phyloP scores from a whole-genome alignment of 2,113 vertebrate genomes.

The Progne subis region DNA sequence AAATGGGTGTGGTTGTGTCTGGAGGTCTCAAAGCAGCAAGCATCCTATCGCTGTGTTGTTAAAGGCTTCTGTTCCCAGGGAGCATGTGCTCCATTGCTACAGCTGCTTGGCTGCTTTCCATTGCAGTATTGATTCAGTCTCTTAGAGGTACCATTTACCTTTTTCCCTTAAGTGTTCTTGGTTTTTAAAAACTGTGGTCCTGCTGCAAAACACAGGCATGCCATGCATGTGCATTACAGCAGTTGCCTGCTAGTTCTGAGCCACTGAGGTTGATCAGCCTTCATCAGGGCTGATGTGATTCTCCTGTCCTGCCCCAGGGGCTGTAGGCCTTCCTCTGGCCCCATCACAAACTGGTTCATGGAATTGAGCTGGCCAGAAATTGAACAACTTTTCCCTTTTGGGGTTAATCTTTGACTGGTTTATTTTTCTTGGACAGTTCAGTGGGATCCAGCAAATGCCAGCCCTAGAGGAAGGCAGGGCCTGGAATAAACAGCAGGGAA shows the following conservation, averaged over 20 bases:
- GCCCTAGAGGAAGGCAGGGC: background rate
- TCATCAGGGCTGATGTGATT: background rate
- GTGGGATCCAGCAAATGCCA: background rate
- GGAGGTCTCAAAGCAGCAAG: background rate
- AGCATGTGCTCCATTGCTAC: background rate
- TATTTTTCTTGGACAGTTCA: background rate
- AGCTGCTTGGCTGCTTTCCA: background rate
- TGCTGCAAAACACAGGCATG: background rate
- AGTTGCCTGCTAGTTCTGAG: background rate
- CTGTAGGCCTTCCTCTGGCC: background rate
- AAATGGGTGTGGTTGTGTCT: background rate
- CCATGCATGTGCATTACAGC: background rate
- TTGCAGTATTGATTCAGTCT: background rate
- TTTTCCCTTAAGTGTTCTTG: background rate
- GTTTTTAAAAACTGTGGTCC: background rate
- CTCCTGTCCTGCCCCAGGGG: background rate
- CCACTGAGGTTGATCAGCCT: background rate
- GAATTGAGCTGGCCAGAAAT: background rate
- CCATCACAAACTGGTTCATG: background rate
- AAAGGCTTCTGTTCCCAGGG: background rate
- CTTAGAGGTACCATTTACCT: background rate
- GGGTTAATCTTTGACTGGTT: background rate
- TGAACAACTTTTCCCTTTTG: background rate
- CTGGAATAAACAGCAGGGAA: background rate
- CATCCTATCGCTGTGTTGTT: fast-evolving